These are phyloP conservation scores for Dendronephthya gigantea DNA, from an alignment of 64 coral and sea anemone genomes.

Conservation along the genomic window DNA sequence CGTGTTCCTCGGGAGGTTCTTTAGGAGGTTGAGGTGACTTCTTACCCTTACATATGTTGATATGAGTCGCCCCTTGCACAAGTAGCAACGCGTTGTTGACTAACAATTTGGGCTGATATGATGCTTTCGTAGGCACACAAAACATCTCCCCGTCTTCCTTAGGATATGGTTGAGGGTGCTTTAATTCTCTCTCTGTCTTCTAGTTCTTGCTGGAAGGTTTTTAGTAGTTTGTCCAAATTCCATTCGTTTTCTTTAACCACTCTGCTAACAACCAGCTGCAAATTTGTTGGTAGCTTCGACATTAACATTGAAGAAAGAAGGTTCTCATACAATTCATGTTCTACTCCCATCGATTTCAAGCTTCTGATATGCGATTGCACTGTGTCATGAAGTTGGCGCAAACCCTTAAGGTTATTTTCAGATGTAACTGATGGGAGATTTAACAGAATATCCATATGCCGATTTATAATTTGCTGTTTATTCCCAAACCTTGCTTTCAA, in stretches of 20 bases:
- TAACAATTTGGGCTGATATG: not conserved
- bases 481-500: constrained; percentile 45
- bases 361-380: constrained; percentile 40
- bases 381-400: constrained; percentile 37
- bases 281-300: constrained; percentile 26
- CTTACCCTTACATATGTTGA: not conserved
- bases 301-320: constrained; percentile 17
- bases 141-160: not conserved
- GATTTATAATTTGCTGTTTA: constrained; percentile 38
- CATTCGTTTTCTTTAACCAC: constrained; percentile 19
- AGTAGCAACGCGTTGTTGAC: not conserved
- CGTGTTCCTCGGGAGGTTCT: not conserved
- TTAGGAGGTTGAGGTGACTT: not conserved
- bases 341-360: constrained; percentile 22
- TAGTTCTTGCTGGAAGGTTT: constrained; percentile 6
- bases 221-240: constrained; percentile 13
- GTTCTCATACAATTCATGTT: constrained; percentile 20
- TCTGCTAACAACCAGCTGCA: constrained; percentile 18
- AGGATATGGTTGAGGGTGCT: not conserved
- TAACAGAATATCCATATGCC: constrained; percentile 38
- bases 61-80: not conserved
- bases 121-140: constrained; percentile 8
- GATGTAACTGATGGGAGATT: constrained; percentile 22
- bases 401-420: not conserved
- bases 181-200: constrained; percentile 26